Base-by-base conservation (phyloP, 1,140 invertebrate genomes). In the Drosophila willistoni region DNA sequence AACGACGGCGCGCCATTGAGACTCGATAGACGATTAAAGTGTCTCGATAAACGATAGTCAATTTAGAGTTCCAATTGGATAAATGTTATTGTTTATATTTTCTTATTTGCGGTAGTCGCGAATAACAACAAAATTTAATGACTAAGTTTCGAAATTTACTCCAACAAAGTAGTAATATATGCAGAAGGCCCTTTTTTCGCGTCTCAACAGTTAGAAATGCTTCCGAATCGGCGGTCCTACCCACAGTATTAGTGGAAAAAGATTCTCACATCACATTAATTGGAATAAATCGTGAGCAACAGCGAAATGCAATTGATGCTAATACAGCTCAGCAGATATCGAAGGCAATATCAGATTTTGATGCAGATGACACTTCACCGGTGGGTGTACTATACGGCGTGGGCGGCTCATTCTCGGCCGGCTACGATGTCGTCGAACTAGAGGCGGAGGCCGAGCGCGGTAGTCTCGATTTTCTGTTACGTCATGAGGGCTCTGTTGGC, bases 381-480 rank as follows among this genome's bases (percentile, higher is more conserved):
- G 95, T 96, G 4, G 96, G 95, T 17, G 94, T 99, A 7, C 92
- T 99, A 5, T 95, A 98, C 93, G 98, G 98, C 22, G 94, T 95
- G 86, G 97, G 97, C 33, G 97, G 97, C 7, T 96, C 95, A 73
- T 98, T 99, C 92, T 98, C 96, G 92, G 95, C 97, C 29, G 98
- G 98, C 5, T 97, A 95, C 92, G 97, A 98, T 93, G 94, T 96
- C 29, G 93, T 95, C 71, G 95, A 96, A 79, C 92, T 96, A 56
- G 76, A 78, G 22, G 69, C 73, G 19, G 76, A 91, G 55, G 71
- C 76, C 1, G 42, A 75, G 19, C 77, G 71, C 3, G 80, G 90
- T n/a, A 91, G 77, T 42, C 63, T 89, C 0, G 73, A 91, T 25
- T 86, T 90, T 71, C 71, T 91, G 39, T 66, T 82, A 56, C 81